These are phyloP conservation scores for Drosophila picticornis DNA, from an alignment of 2,888 invertebrate genomes.

Conservation along the genomic window DNA sequence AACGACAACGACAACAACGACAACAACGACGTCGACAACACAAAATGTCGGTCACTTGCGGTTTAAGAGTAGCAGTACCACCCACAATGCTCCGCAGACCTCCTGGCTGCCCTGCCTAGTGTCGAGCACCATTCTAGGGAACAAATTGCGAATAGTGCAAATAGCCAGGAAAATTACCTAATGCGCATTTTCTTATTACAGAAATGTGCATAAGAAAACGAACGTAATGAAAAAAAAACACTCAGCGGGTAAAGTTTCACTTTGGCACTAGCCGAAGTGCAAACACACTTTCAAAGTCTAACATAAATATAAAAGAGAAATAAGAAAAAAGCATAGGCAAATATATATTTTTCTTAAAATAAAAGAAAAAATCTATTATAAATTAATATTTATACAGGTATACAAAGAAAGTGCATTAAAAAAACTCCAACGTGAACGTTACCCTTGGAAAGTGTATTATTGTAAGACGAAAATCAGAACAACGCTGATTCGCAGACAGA, in stretches of 20 bases:
- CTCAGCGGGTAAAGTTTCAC: constrained; percentile 25
- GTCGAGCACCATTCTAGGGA: constrained; percentile 27
- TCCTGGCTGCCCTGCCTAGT: background rate
- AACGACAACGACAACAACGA: constrained; percentile 17
- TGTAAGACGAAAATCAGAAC: constrained; percentile 18
- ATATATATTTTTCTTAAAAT: background rate
- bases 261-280: background rate
- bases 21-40: constrained; percentile 50
- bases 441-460: constrained; percentile 24
- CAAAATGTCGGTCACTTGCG: constrained; percentile 80
- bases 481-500: background rate
- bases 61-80: constrained; percentile 55
- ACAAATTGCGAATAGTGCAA: constrained; percentile 78
- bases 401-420: background rate
- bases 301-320: background rate
- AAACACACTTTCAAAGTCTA: constrained; percentile 10
- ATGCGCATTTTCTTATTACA: constrained; percentile 80
- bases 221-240: constrained; percentile 70
- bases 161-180: constrained; percentile 81
- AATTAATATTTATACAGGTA: background rate
- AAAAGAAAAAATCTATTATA: background rate
- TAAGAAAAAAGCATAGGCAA: background rate
- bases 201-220: constrained; percentile 79
- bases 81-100: background rate
- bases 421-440: background rate